Evolutionary conservation across 2,888 invertebrate species (phyloP).

Genomic region (Coenonympha glycerion): DNA sequence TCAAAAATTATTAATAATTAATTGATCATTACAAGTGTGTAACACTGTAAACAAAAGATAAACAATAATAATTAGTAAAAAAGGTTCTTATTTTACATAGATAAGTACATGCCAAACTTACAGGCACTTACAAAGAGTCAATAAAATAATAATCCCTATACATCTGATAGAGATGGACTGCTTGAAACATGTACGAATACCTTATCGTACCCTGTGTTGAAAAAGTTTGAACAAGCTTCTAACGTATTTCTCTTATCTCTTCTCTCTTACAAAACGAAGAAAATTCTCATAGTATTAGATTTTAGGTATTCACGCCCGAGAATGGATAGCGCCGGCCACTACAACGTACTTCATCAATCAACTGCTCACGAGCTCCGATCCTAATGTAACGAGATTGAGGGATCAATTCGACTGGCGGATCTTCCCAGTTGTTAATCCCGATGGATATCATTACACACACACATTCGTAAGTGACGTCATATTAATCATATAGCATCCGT

Average conservation of each 20-base stretch:
- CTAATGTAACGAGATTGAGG: conserved; percentile 61
- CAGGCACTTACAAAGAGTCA: too few species aligned
- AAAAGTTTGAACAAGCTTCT: background rate
- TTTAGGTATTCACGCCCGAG: conserved; percentile 82
- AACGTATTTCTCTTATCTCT: too few species aligned
- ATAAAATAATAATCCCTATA: too few species aligned
- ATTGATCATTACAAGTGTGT: too few species aligned
- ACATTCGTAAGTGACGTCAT: conserved; percentile 48
- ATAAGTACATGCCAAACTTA: too few species aligned
- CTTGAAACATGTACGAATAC: background rate
- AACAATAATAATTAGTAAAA: too few species aligned
- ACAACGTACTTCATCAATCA: conserved; percentile 79
- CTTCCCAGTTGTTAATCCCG: conserved; percentile 85
- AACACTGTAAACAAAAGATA: too few species aligned
- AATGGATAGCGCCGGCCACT: conserved; percentile 84
- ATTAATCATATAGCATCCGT: background rate
- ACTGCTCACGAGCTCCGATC: conserved; percentile 73
- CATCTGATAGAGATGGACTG: too few species aligned
- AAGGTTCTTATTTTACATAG: too few species aligned
- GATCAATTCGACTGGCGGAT: conserved; percentile 82
- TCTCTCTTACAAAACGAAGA: background rate
- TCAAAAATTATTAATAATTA: too few species aligned
- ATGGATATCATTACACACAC: conserved; percentile 84
- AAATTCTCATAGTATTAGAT: background rate
- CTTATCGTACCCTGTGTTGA: too few species aligned